Base-by-base conservation (phyloP, 2,113 vertebrate species). In the Thalassoma bifasciatum region DNA sequence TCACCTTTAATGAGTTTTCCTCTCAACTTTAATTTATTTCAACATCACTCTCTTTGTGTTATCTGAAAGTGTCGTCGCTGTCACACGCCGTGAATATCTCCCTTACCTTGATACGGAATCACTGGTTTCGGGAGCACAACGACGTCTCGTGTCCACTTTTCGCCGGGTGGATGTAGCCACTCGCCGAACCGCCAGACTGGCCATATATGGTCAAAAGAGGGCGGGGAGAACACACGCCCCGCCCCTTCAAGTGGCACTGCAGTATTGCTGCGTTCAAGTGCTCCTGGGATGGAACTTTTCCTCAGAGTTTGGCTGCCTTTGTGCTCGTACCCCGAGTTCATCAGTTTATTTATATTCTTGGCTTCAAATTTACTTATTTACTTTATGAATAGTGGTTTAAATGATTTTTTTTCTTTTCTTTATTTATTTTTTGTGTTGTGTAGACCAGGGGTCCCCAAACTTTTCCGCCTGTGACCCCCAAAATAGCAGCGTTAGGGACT, bases 121-220 rank as follows among this genome's bases (percentile, higher is more conserved):
- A 44, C 62, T 66, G 58, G 61, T 65, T 58, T 79, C 59, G 14
- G 71, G 66, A 83, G 60, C 91, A 87, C 88, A 88, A 82, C 59
- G 67, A 73, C 60, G 75, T 73, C 88, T 88, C 90, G 88, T 90
- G 91, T 87, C 67, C 74, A 82, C 84, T 87, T 92, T 89, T 91
- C 36, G 88, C 90, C 89, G 90, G 92, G 85, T 90, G 89, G 77
- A 92, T 79, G 87, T 83, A 80, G 81, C 77, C 34, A 72, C 53
- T 53, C 60, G 50, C 40, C 49, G 19, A 38, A 75, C 80, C 82
- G 76, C 69, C 83, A 90, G 89, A 92, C 86, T 23, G 22, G 38
- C 91, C 91, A 87, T 90, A 91, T 89, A 90, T 82, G 90, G 91
- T 30, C 21, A 19, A 74, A 36, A 19, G 5, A 49, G 78, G 89